Evolutionary conservation across 2,113 vertebrate genomes (phyloP).

Genomic region (Chitala chitala): DNA sequence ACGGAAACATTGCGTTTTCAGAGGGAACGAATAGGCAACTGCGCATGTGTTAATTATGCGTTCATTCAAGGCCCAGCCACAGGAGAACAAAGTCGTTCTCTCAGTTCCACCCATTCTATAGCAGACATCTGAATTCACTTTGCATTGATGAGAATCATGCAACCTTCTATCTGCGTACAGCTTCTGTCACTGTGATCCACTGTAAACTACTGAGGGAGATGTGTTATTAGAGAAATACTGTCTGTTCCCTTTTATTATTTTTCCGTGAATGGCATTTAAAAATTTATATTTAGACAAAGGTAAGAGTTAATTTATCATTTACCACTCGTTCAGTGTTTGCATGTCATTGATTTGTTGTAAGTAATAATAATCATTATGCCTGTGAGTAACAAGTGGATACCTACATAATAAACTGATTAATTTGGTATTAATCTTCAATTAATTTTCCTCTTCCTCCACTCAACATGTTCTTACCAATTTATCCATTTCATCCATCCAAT

Average conservation of each 20-base stretch:
- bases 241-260: not conserved
- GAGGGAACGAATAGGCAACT: too few relatives aligned
- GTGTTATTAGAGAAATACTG: not conserved
- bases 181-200: not conserved
- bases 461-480: too few relatives aligned
- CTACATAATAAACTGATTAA: not conserved
- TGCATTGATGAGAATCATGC: not conserved
- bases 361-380: not conserved
- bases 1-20: too few relatives aligned
- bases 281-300: not conserved
- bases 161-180: not conserved
- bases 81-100: not conserved
- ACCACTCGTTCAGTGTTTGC: not conserved
- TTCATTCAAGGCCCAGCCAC: not conserved
- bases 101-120: not conserved
- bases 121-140: not conserved
- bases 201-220: not conserved
- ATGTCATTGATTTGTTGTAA: not conserved
- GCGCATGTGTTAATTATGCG: too few relatives aligned
- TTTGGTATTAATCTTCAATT: not conserved
- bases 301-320: not conserved
- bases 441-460: not conserved
- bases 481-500: too few relatives aligned
- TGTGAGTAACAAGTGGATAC: not conserved
- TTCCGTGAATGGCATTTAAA: not conserved